These are phyloP conservation scores for Umimayanthus chanpuru DNA, from an alignment of 92 coral and sea anemone genomes.

Conservation along the genomic window DNA sequence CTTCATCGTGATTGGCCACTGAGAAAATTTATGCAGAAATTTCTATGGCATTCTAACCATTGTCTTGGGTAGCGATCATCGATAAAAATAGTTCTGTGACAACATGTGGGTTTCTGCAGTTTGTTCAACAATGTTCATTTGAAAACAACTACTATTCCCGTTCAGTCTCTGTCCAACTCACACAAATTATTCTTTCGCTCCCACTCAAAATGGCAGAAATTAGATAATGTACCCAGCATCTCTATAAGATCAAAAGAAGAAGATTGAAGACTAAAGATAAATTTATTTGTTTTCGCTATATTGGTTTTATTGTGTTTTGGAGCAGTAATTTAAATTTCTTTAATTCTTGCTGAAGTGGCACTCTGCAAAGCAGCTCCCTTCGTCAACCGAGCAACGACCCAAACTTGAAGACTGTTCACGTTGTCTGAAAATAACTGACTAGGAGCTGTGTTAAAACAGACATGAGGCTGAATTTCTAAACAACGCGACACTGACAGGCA, in stretches of 20 bases:
- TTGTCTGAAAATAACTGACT: background rate
- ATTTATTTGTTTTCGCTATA: conserved; percentile 1
- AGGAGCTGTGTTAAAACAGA: background rate
- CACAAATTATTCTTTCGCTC: background rate
- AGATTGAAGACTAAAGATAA: background rate
- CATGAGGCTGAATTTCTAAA: no score
- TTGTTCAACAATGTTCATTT: background rate
- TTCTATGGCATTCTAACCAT: conserved; percentile 38
- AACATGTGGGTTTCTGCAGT: background rate
- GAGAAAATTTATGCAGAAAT: conserved; percentile 9
- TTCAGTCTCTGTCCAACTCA: background rate
- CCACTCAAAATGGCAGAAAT: conserved; percentile 9
- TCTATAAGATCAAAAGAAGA: no score
- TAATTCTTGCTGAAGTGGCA: background rate
- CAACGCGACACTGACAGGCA: no score
- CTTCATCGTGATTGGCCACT: conserved; percentile 55
- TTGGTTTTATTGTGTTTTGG: background rate
- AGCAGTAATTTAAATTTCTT: background rate
- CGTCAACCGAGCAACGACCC: no score
- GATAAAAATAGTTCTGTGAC: conserved; percentile 30
- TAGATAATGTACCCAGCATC: background rate
- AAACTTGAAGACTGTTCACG: background rate
- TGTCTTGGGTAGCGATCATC: conserved; percentile 29
- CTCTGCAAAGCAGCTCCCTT: background rate
- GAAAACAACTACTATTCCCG: background rate